These are phyloP conservation scores for Artibeus jamaicensis DNA, from an alignment of 2,797 vertebrate species.

Conservation along the genomic window DNA sequence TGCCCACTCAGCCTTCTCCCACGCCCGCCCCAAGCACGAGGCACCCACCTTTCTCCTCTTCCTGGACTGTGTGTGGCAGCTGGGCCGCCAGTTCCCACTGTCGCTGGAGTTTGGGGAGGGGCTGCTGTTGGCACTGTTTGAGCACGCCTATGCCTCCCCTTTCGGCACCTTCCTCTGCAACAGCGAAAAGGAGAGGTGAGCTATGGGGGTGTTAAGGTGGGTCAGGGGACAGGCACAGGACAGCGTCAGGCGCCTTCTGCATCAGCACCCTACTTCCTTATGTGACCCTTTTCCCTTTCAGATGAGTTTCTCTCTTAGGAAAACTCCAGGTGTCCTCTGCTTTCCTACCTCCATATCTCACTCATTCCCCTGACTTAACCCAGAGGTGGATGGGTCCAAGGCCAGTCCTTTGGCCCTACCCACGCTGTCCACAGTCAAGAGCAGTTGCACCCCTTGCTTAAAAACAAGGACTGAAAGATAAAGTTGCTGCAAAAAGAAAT, in stretches of 20 bases:
- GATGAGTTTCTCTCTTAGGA: neutral
- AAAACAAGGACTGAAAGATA: neutral
- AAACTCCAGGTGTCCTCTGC: neutral
- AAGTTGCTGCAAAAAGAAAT: neutral
- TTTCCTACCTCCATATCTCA: neutral
- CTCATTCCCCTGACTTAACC: neutral
- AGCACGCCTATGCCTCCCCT: constrained; percentile 88
- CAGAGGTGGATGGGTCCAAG: neutral
- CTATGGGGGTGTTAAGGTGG: neutral
- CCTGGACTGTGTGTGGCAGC: constrained; percentile 93
- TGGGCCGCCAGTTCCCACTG: constrained; percentile 90
- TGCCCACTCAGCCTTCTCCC: constrained; percentile 87
- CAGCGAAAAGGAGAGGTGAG: constrained; percentile 89
- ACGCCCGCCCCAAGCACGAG: constrained; percentile 88
- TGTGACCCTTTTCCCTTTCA: neutral
- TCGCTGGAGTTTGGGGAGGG: constrained; percentile 89
- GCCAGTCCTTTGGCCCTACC: neutral
- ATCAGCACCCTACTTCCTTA: neutral
- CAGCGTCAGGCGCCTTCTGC: neutral
- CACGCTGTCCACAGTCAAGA: neutral
- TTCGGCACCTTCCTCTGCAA: constrained; percentile 93
- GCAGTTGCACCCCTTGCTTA: neutral
- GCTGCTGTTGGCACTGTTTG: constrained; percentile 88
- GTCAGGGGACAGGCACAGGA: neutral
- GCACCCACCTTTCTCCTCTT: constrained; percentile 91